Evolutionary conservation across 1,140 invertebrate species (phyloP), one percentile per base, ranked within the genome.

Genomic region (Rhagoletis zephyria): DNA sequence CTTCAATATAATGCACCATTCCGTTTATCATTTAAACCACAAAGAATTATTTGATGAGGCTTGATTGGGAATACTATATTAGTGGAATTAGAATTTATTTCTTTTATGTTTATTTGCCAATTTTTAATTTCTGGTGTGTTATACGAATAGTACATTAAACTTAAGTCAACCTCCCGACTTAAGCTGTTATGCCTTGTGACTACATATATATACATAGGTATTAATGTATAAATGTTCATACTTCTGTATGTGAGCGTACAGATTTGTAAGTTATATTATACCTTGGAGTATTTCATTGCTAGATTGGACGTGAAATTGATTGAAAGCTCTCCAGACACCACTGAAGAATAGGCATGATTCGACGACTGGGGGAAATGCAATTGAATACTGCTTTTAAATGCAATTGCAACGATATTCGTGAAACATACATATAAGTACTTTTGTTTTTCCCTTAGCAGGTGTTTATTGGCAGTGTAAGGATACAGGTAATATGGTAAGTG

Each of bases 221-320:
- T 14, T 10, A 14, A 5, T 48, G n/a, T 51, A 59, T 56, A 59
- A 85, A 85, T 60, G 67, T 5, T 10, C 19, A 10, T 67, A 30
- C 40, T 40, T 60, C 6, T 60, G 12, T 7, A 60, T 60, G 12
- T 60, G 59, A 16, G 10, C 63, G 14, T 3, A 48, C 1, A 3
- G 45, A 4, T 45, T 56, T 56, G 74, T 56, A 81, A 16, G 74
- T 81, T 81, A 56, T 51, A 81, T 59, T 81, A 56, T 56, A 30
- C n/a, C 48, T 51, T 45, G 56, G 74, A 51, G 61, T 85, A 81
- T 67, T 88, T 87, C 86, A 61, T 65, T 85, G 85, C 48, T 91
- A 81, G 89, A 91, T 91, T 91, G 91, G 90, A 91, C 91, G 91
- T 91, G 90, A 91, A 91, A 91, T 91, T 91, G 91, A 91, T 91